phyloP scores from a whole-genome alignment of 2,797 vertebrate genomes.

The Falco biarmicus region DNA sequence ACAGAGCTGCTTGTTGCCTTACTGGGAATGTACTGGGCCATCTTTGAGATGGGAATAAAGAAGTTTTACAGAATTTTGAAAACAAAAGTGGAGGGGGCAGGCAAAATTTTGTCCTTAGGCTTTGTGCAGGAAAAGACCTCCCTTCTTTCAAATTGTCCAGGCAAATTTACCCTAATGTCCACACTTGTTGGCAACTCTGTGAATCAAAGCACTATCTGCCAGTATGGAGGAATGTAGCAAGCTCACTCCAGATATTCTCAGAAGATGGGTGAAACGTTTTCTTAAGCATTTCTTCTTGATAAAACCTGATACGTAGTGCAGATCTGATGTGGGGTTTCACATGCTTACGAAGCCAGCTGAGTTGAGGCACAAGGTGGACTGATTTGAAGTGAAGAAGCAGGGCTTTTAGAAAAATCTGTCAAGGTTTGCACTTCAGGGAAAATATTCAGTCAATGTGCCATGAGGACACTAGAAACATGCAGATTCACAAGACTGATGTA shows the following conservation, averaged over 20 bases:
- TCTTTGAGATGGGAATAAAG: neutral
- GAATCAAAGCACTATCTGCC: neutral
- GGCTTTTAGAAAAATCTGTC: neutral
- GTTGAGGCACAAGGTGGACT: neutral
- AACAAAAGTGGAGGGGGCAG: neutral
- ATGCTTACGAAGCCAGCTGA: neutral
- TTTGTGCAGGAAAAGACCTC: neutral
- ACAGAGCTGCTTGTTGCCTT: neutral
- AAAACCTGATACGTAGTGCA: neutral
- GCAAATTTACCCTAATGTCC: neutral
- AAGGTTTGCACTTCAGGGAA: neutral
- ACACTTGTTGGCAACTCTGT: neutral
- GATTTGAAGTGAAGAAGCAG: neutral
- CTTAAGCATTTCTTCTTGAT: neutral
- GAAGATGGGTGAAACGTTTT: neutral
- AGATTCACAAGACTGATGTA: neutral
- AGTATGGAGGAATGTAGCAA: neutral
- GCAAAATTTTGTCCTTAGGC: neutral
- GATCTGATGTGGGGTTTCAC: neutral
- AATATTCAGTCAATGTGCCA: neutral
- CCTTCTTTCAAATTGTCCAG: neutral
- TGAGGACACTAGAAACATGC: neutral
- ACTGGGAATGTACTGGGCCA: neutral
- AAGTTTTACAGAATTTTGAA: neutral
- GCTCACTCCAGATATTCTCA: neutral